Base-by-base conservation (phyloP, 2,888 invertebrate species). In the Eristalinus sepulchralis region DNA sequence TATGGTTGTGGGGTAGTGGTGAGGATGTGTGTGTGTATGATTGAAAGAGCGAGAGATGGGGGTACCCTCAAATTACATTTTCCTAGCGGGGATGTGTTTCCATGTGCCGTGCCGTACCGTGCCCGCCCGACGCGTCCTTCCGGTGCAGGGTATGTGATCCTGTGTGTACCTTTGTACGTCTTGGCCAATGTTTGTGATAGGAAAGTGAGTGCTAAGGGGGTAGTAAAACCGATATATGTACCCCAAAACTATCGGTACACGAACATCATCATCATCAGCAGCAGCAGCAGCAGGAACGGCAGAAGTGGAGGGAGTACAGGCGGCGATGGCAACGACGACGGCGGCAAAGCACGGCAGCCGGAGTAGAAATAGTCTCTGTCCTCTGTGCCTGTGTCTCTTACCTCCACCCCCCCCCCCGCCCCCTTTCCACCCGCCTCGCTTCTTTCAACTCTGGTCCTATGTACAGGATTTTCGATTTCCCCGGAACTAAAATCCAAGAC, bases 221-320 rank as follows among this genome's bases (percentile, higher is more conserved):
- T 85, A 83, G 83, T 83, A 70, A 83, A 86, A 79, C 83, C 83
- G 86, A 86, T 86, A 83, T 86, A 86, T 83, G 86, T 86, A 79
- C 83, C 86, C 86, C 70, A 83, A 86, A 86, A 86, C 86, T 86
- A 86, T 86, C 78, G 86, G 86, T 83, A 86, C 83, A 86, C 70
- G 83, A 83, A 86, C 78, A 86, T 70, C 68, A 78, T 31, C 63
- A 76, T 20, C 64, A 71, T 71, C 63, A 73, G 34, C 55, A 83
- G 33, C 62, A 66, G 73, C n/a, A 78, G 77, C 70, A 73, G 59
- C 0, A 47, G 17, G 6, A 39, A 13, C 3, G 13, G 39, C n/a
- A 17, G n/a, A n/a, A n/a, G n/a, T n/a, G n/a, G n/a, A n/a, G n/a
- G n/a, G n/a, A n/a, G n/a, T n/a, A n/a, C n/a, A 4, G 17, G 59